Conservation (phyloP, 2,888 invertebrate species). For the Eucriotettix oculatus region DNA sequence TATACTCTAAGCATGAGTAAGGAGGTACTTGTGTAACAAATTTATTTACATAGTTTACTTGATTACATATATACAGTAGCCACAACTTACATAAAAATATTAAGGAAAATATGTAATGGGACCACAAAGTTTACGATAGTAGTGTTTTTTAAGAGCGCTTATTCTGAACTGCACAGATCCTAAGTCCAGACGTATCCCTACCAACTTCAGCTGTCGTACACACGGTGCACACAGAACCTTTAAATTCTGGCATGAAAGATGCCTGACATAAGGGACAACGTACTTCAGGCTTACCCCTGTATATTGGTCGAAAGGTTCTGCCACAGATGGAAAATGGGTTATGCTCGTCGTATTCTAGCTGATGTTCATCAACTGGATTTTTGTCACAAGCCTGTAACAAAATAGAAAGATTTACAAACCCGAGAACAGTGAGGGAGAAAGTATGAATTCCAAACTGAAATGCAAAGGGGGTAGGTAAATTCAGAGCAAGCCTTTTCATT, state of each 20-base stretch:
- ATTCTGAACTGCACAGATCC: slow-evolving; percentile 56
- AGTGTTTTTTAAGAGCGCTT: too few relatives aligned
- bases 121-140: too few relatives aligned
- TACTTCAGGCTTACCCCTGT: slow-evolving; percentile 84
- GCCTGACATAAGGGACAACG: slow-evolving; percentile 86
- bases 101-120: too few relatives aligned
- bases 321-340: slow-evolving; percentile 96
- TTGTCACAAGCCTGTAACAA: slow-evolving; percentile 68
- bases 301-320: slow-evolving; percentile 81
- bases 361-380: slow-evolving; percentile 74
- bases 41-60: too few relatives aligned
- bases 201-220: slow-evolving; percentile 85
- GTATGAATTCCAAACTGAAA: too few relatives aligned
- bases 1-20: too few relatives aligned
- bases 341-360: slow-evolving; percentile 85
- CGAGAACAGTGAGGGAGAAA: too few relatives aligned
- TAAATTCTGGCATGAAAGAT: slow-evolving; percentile 71
- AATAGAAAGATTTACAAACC: neutral
- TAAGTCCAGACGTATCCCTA: slow-evolving; percentile 71
- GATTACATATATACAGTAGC: too few relatives aligned
- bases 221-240: slow-evolving; percentile 70
- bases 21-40: too few relatives aligned
- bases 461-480: too few relatives aligned
- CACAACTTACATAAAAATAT: too few relatives aligned
- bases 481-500: too few relatives aligned